Evolutionary conservation across 2,888 invertebrate species (phyloP).

Genomic region (Seira ritae): DNA sequence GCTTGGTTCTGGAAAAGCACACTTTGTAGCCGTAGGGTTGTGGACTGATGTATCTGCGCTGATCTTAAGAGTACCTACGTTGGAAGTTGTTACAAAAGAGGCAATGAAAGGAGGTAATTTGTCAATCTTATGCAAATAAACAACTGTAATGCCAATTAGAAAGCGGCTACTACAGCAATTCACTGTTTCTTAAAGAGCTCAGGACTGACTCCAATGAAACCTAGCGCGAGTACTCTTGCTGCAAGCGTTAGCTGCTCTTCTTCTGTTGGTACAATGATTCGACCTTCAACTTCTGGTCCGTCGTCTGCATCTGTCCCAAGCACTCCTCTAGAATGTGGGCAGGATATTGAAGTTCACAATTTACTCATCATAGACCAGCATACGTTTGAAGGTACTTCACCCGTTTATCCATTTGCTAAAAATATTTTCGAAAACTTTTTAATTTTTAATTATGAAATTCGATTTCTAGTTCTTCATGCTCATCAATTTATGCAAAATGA

Average conservation of each 20-base stretch:
- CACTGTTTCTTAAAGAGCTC: slow-evolving; percentile 78
- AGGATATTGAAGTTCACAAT: slow-evolving; percentile 93
- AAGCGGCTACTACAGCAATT: too few relatives aligned
- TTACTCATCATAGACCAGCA: slow-evolving; percentile 95
- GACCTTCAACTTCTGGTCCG: slow-evolving; percentile 73
- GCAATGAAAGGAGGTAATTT: slow-evolving; percentile 87
- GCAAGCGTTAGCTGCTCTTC: slow-evolving; percentile 72
- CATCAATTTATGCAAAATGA: slow-evolving; percentile 95
- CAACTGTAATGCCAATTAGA: slow-evolving; percentile 27
- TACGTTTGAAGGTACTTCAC: slow-evolving; percentile 91
- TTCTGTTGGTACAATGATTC: slow-evolving; percentile 71
- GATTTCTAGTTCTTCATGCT: slow-evolving; percentile 93
- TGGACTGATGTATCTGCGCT: slow-evolving; percentile 98
- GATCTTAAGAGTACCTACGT: slow-evolving; percentile 87
- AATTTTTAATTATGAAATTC: too few relatives aligned
- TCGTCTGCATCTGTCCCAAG: slow-evolving; percentile 65
- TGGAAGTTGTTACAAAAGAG: slow-evolving; percentile 90
- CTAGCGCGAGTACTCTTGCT: slow-evolving; percentile 83
- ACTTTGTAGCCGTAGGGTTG: slow-evolving; percentile 92
- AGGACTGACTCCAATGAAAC: slow-evolving; percentile 82
- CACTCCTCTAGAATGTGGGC: slow-evolving; percentile 80
- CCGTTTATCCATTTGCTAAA: too few relatives aligned
- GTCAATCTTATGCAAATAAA: neutral
- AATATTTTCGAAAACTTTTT: too few relatives aligned
- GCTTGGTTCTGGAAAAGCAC: slow-evolving; percentile 81